Evolutionary conservation across 2,113 vertebrate genomes (phyloP), one percentile per base, ranked within the genome.

Genomic region (Myrmecobius fasciatus): DNA sequence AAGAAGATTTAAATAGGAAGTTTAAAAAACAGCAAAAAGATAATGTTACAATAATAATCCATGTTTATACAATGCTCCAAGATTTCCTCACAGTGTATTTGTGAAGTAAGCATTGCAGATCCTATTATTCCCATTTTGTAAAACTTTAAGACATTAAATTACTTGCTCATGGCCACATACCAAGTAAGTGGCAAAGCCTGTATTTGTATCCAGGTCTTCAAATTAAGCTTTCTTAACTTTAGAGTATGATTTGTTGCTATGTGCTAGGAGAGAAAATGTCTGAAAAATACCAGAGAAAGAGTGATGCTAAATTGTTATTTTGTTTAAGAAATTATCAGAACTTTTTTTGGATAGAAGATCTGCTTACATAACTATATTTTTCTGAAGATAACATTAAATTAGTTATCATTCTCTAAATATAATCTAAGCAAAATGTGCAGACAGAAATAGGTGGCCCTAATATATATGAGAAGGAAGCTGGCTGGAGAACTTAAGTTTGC

Each of bases 331-430:
- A 53, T 91, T 92, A 26, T 94, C 17, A 46, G 93, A 25, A 92
- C 83, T 89, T 31, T 60, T 8, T 94, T 93, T 92, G 95, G 92
- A 92, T 49, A 95, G 94, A 20, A 91, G 43, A 93, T 96, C 93
- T 89, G 53, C 46, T 25, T 54, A 93, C 31, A 92, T 91, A 97
- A 97, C 28, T 96, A 90, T 95, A 92, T 95, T 97, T 97, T 90
- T 22, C 89, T 93, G 67, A 93, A 36, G 88, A 95, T 95, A 88
- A 92, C 95, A 96, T 93, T 92, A 95, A 96, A 94, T 93, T 92
- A n/a, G 52, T 91, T 95, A 96, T 95, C 31, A 93, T 95, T 97
- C 96, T 93, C 46, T 96, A 95, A 95, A 95, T 94, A 97, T 7
- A 94, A 46, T 92, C 75, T 60, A 0, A 0, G 97, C 89, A 96